phyloP scores from a whole-genome alignment of 2,888 invertebrate genomes.

The Thumatha senex region DNA sequence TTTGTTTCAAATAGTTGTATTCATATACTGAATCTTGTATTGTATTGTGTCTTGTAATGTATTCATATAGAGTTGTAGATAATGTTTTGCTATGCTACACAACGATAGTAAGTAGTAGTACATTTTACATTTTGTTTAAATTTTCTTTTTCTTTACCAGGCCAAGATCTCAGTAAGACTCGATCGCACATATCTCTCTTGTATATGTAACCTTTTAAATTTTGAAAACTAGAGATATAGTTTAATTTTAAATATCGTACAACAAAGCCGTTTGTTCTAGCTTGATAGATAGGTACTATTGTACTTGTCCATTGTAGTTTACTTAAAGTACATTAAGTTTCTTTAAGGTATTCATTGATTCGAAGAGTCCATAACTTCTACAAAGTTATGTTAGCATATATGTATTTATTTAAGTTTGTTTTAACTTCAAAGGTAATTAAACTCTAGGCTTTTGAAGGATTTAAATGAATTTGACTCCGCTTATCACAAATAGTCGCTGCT shows the following conservation, averaged over 20 bases:
- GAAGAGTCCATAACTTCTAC: constrained; percentile 14
- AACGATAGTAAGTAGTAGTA: too few species aligned
- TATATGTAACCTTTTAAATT: too few species aligned
- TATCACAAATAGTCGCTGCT: constrained; percentile 33
- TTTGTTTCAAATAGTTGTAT: too few species aligned
- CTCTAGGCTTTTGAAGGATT: constrained; percentile 35
- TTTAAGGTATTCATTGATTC: constrained; percentile 15
- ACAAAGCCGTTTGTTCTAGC: constrained; percentile 6
- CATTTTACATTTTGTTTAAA: too few species aligned
- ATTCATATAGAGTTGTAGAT: too few species aligned
- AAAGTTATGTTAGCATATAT: constrained; percentile 27
- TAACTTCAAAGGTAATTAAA: constrained; percentile 42
- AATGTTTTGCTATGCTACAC: too few species aligned
- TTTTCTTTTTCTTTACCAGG: too few species aligned
- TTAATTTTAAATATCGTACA: constrained; percentile 4
- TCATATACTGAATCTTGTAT: too few species aligned
- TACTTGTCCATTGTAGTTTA: constrained; percentile 25
- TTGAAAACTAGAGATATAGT: background rate
- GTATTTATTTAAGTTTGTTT: constrained; percentile 40
- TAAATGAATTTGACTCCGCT: constrained; percentile 39
- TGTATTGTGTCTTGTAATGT: too few species aligned
- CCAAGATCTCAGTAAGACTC: too few species aligned
- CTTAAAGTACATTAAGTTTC: constrained; percentile 20
- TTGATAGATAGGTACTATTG: too few species aligned
- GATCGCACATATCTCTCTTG: too few species aligned